Evolutionary conservation across 2,797 vertebrate genomes (phyloP), one percentile per base, ranked within the genome.

Genomic region (Carduelis carduelis): DNA sequence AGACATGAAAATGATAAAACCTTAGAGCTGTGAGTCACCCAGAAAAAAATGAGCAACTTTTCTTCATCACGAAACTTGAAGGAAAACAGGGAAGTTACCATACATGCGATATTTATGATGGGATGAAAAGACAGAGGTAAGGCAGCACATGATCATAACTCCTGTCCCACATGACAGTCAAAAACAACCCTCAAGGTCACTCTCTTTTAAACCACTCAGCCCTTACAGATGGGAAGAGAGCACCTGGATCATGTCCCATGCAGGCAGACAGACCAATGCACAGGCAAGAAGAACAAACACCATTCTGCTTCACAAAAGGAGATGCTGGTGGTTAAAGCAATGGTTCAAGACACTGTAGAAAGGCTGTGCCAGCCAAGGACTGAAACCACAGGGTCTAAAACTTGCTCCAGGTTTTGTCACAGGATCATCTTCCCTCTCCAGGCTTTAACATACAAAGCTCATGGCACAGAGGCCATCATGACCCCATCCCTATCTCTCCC

Each of bases 21-120:
- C 63, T 89, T 63, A 47, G 77, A 81, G 86, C 74, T 41, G 70
- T 93, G 91, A 96, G 69, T 95, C 89, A 93, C 1, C 0, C 2
- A 2, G 60, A 88, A 30, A 16, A 88, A 94, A 95, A 88, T 15
- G 80, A 96, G 80, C 91, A 96, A 81, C 74, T 90, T 55, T 90
- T 69, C 60, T 81, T 83, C 24, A 1, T 68, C 2, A 0, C 43
- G 47, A 78, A 91, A 79, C 77, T 52, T 63, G 70, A 87, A 94
- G 75, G 60, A 82, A 92, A 96, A 93, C 32, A 88, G 70, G 30
- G 59, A 93, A 93, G 59, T 76, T 84, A 61, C 32, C 35, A 63
- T 49, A 69, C 55, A 61, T 87, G 66, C 0, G 3, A 37, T 44
- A 60, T 66, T 89, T 72, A 75, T 0, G 0, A 34, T 28, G 14